Base-by-base conservation (phyloP, 2,113 vertebrate genomes). In the Anarrhichthys ocellatus region DNA sequence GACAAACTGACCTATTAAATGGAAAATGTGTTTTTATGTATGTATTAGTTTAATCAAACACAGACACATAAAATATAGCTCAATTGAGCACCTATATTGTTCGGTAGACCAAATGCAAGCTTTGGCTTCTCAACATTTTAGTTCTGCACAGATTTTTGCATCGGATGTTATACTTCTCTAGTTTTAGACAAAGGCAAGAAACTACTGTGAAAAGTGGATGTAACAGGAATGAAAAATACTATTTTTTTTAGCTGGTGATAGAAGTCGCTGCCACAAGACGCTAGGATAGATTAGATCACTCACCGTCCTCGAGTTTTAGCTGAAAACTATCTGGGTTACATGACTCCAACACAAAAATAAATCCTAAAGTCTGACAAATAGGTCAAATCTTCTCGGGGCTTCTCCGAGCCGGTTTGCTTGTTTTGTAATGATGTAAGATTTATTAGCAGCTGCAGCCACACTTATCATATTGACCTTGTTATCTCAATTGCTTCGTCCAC, bases 281-380 rank as follows among this genome's bases (percentile, higher is more conserved):
- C 75, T 72, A 40, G 56, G 71, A 68, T 86, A 70, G 17, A 88
- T 83, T 73, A 83, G 68, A 78, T 89, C 76, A 67, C 66, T 78
- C 68, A 82, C 87, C 79, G 71, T 75, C 76, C 68, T 87, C n/a
- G 5, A 76, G 67, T 52, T 76, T 10, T n/a, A 52, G 76, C 76
- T 79, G 27, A 14, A 76, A 75, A 72, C 24, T 58, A 88, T 88
- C 73, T 90, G 80, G 83, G 82, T 89, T 84, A 81, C 69, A 83
- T 85, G 78, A 87, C 61, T 89, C 82, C 80, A 86, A 87, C 72
- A 71, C 34, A 80, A 83, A 88, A 87, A 92, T 83, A 83, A 88
- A 89, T 85, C 66, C 48, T 68, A 61, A 81, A 84, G 63, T 85
- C 73, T 87, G 56, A 87, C 78, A 90, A 90, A 89, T 85, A 80